Conservation (phyloP, 2,888 invertebrate species). For the Mellilla xanthometata region DNA sequence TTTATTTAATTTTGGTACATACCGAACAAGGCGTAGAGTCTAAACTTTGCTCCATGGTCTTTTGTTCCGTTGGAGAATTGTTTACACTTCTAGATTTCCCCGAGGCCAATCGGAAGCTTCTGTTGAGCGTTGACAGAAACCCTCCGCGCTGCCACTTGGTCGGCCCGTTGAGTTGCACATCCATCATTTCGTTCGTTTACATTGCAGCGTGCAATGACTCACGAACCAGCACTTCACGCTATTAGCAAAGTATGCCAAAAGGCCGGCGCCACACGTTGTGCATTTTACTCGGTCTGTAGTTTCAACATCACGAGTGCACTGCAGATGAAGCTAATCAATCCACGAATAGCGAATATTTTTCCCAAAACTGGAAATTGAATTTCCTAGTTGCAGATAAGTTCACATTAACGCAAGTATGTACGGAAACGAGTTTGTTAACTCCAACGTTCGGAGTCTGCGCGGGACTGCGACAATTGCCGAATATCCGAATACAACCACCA, state of each 20-base stretch:
- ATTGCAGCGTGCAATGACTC: constrained; percentile 68
- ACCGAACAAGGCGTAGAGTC: constrained; percentile 50
- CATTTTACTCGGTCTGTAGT: constrained; percentile 34
- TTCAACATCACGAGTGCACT: constrained; percentile 3
- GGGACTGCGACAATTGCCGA: constrained; percentile 43
- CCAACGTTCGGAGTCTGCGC: constrained; percentile 57
- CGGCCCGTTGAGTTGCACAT: constrained; percentile 65
- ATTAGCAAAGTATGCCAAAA: constrained; percentile 58
- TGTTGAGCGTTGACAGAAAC: constrained; percentile 71
- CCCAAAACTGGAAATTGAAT: constrained; percentile 28
- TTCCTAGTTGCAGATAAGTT: constrained; percentile 36
- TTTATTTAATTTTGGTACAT: constrained; percentile 33
- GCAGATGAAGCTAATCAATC: not conserved
- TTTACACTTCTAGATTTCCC: constrained; percentile 56
- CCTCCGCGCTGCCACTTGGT: constrained; percentile 74
- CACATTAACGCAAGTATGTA: constrained; percentile 25
- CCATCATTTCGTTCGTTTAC: constrained; percentile 72
- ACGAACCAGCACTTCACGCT: constrained; percentile 56
- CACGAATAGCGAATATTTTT: constrained; percentile 5
- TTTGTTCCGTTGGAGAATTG: constrained; percentile 54
- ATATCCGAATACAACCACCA: constrained; percentile 23
- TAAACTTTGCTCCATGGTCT: constrained; percentile 52
- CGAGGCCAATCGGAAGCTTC: constrained; percentile 70
- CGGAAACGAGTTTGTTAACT: constrained; percentile 52
- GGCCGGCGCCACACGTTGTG: constrained; percentile 50